These are phyloP conservation scores for Ectobius pallidus DNA, from an alignment of 2,888 invertebrate species.

Conservation along the genomic window DNA sequence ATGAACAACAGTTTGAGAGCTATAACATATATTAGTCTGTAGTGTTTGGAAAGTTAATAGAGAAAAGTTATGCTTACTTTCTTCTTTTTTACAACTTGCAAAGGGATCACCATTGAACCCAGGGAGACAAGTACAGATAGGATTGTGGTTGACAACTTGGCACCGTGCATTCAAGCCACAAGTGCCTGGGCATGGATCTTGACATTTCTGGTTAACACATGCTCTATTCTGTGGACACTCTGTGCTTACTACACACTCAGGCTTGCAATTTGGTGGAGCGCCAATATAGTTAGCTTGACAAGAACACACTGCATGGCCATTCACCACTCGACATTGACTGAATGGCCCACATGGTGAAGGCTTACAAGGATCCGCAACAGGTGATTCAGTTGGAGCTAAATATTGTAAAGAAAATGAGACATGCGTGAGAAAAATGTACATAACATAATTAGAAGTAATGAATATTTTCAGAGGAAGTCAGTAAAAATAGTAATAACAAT, in stretches of 20 bases:
- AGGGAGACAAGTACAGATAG: slow-evolving; percentile 70
- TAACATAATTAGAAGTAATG: slow-evolving; percentile 1
- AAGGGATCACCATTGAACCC: slow-evolving; percentile 72
- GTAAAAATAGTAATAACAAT: no score
- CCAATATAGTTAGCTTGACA: slow-evolving; percentile 70
- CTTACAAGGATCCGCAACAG: slow-evolving; percentile 65
- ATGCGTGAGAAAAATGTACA: slow-evolving; percentile 28
- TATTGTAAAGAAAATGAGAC: slow-evolving; percentile 17
- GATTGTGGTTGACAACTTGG: slow-evolving; percentile 72
- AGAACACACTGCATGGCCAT: slow-evolving; percentile 73
- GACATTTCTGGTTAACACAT: slow-evolving; percentile 71
- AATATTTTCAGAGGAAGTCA: no score
- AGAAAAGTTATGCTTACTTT: slow-evolving; percentile 39
- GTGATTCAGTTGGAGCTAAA: slow-evolving; percentile 13
- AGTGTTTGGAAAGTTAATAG: no score
- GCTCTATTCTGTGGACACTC: slow-evolving; percentile 73
- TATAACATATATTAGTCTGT: no score
- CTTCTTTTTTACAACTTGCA: slow-evolving; percentile 57
- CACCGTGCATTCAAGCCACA: slow-evolving; percentile 77
- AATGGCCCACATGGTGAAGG: slow-evolving; percentile 86
- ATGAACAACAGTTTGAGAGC: no score
- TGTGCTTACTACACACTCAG: slow-evolving; percentile 73
- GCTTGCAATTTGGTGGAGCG: slow-evolving; percentile 72
- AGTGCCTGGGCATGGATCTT: slow-evolving; percentile 72
- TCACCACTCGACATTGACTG: slow-evolving; percentile 75